phyloP scores from a whole-genome alignment of 2,888 invertebrate genomes.

The Agrilus mali region DNA sequence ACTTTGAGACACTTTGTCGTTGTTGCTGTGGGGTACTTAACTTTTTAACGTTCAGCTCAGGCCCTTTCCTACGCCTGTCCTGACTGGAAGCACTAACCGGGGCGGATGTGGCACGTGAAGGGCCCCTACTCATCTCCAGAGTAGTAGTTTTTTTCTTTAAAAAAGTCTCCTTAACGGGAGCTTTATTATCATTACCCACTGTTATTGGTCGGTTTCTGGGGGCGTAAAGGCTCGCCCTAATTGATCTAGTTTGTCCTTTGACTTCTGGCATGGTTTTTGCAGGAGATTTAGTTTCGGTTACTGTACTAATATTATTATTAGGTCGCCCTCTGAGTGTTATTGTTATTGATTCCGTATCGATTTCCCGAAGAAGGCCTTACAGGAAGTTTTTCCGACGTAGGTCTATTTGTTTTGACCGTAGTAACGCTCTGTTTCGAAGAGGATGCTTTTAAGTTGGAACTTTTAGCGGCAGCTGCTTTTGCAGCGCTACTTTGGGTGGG shows the following conservation, averaged over 20 bases:
- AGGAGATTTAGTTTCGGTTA: background rate
- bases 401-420: conserved; percentile 6
- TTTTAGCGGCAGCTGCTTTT: conserved; percentile 34
- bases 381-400: conserved; percentile 5
- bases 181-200: too few species aligned
- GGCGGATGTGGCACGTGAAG: background rate
- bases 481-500: conserved; percentile 48
- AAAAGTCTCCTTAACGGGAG: too few species aligned
- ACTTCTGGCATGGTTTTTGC: too few species aligned
- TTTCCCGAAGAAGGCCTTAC: conserved; percentile 1
- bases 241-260: too few species aligned
- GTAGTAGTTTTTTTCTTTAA: background rate
- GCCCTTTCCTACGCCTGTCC: too few species aligned
- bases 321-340: background rate
- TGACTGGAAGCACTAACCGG: too few species aligned
- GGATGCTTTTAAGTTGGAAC: conserved; percentile 8
- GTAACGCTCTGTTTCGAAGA: conserved; percentile 9
- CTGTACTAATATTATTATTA: background rate
- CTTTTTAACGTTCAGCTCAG: too few species aligned
- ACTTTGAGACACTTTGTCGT: background rate
- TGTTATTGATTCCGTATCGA: background rate
- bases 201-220: too few species aligned
- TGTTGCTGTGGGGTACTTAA: background rate
- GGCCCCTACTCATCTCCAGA: background rate
- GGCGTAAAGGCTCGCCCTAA: too few species aligned